phyloP scores from a whole-genome alignment of 2,888 invertebrate species.

The Leptothorax acervorum region DNA sequence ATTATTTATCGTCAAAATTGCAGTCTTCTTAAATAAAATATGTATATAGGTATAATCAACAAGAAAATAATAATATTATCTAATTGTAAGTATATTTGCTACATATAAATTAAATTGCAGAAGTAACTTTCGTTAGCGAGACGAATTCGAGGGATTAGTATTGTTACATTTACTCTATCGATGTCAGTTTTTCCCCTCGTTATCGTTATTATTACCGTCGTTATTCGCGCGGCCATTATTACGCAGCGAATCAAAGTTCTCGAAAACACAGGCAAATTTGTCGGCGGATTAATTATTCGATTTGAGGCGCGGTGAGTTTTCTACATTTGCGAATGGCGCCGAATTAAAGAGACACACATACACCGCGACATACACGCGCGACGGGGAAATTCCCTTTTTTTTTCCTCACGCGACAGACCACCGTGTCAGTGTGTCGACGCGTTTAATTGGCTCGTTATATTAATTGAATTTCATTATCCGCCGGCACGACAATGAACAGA shows the following conservation, averaged over 20 bases:
- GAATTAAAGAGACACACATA: constrained; percentile 58
- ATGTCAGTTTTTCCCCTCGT: constrained; percentile 21
- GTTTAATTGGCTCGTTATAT: constrained; percentile 82
- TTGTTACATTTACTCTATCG: constrained; percentile 12
- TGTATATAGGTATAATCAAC: neutral
- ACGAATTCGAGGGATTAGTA: neutral
- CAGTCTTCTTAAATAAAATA: neutral
- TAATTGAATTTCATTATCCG: constrained; percentile 81
- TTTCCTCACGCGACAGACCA: constrained; percentile 65
- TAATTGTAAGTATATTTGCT: too few relatives aligned
- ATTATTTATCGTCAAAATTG: neutral
- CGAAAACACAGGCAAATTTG: constrained; percentile 50
- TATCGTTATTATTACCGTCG: constrained; percentile 46
- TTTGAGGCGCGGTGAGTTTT: constrained; percentile 61
- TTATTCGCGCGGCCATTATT: constrained; percentile 64
- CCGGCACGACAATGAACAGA: constrained; percentile 62
- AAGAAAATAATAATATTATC: neutral
- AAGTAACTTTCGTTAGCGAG: constrained; percentile 6
- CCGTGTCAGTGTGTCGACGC: constrained; percentile 74
- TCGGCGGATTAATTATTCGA: constrained; percentile 53
- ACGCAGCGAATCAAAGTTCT: constrained; percentile 42
- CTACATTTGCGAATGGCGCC: constrained; percentile 58
- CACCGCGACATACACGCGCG: constrained; percentile 29
- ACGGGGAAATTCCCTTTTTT: constrained; percentile 55
- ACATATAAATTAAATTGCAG: neutral